These are phyloP conservation scores for Orius insidiosus DNA, from an alignment of 1,140 invertebrate species.

Conservation along the genomic window DNA sequence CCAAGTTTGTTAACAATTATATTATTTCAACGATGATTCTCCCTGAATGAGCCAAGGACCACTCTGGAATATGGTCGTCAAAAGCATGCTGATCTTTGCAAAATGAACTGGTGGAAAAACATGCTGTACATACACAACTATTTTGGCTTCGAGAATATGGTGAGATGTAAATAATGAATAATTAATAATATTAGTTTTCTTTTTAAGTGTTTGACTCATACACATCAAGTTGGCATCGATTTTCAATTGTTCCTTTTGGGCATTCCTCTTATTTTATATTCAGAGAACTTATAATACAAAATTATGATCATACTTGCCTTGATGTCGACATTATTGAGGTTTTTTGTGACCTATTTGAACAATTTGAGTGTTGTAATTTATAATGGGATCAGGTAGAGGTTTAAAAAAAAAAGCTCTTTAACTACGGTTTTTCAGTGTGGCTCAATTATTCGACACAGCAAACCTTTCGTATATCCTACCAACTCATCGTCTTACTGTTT, in stretches of 20 bases:
- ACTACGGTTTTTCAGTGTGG: slow-evolving; percentile 8
- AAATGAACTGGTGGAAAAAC: slow-evolving; percentile 48
- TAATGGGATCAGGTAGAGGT: slow-evolving; percentile 44
- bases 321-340: slow-evolving; percentile 39
- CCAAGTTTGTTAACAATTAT: slow-evolving; percentile 36
- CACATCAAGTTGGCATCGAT: slow-evolving; percentile 57
- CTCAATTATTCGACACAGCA: slow-evolving; percentile 16
- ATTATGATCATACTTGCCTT: slow-evolving; percentile 29
- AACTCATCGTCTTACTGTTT: slow-evolving; percentile 42
- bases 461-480: slow-evolving; percentile 41
- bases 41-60: slow-evolving; percentile 36
- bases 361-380: slow-evolving; percentile 41
- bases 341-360: slow-evolving; percentile 35
- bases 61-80: slow-evolving; percentile 40
- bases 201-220: slow-evolving; percentile 46
- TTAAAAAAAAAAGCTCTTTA: not conserved
- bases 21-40: slow-evolving; percentile 41
- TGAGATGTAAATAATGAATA: slow-evolving; percentile 21
- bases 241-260: slow-evolving; percentile 62
- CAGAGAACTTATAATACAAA: slow-evolving; percentile 20
- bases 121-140: slow-evolving; percentile 49
- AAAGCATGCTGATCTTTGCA: slow-evolving; percentile 40
- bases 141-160: slow-evolving; percentile 49
- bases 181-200: slow-evolving; percentile 10
- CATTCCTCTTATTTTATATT: slow-evolving; percentile 34